A percentile compares a stretch with the other conserved stretches of the same genome.
Evolutionary conservation across 2,797 vertebrate species (phyloP).

Genomic region (Chelidonichthys spinosus): DNA sequence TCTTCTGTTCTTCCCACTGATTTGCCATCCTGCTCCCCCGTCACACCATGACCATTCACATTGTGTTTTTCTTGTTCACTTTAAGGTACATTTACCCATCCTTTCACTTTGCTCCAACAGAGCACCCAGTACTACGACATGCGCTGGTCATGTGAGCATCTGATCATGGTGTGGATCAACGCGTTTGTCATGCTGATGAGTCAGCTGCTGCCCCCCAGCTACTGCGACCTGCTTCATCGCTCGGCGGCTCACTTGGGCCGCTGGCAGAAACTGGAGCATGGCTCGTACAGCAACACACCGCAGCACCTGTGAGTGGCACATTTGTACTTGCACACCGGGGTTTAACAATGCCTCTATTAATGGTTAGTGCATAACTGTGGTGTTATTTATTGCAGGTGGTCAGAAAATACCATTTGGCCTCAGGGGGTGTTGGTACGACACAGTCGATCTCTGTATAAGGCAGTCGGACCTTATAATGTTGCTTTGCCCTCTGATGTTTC

Average conservation of each 20-base stretch:
- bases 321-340: background rate
- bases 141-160: constrained; percentile 99
- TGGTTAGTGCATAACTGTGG: constrained; percentile 20
- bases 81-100: too few relatives aligned
- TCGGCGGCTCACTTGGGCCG: constrained; percentile 96
- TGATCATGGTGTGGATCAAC: constrained; percentile 99
- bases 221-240: constrained; percentile 97
- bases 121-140: constrained; percentile 99
- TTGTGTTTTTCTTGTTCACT: background rate
- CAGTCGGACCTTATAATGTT: constrained; percentile 95
- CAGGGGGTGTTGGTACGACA: constrained; percentile 98
- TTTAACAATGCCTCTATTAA: background rate
- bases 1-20: background rate
- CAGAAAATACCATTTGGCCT: constrained; percentile 97
- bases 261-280: constrained; percentile 98
- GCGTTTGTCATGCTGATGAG: constrained; percentile 99
- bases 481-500: constrained; percentile 98
- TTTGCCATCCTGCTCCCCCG: background rate
- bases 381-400: constrained; percentile 89
- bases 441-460: constrained; percentile 95
- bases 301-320: constrained; percentile 93
- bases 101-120: constrained; percentile 71
- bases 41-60: background rate
- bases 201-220: constrained; percentile 95
- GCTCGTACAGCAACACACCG: constrained; percentile 96